phyloP scores from a whole-genome alignment of 2,888 invertebrate genomes.

The Drosophila paramelanica region DNA sequence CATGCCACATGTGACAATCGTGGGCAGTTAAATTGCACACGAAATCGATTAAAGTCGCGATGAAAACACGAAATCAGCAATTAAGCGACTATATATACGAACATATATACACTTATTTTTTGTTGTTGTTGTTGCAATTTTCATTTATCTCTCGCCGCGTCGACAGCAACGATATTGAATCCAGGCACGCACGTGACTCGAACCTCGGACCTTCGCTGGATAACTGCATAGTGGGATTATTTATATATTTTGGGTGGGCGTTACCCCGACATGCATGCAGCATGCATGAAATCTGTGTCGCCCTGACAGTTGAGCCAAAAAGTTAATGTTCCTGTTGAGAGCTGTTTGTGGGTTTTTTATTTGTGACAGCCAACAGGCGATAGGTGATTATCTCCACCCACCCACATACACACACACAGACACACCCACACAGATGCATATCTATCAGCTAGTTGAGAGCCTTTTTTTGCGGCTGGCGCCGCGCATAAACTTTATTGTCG shows the following conservation, averaged over 20 bases:
- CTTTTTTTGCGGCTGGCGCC: conserved; percentile 56
- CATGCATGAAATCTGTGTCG: conserved; percentile 52
- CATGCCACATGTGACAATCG: conserved; percentile 63
- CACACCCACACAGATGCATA: conserved; percentile 34
- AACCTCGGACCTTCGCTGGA: conserved; percentile 13
- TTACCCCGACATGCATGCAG: conserved; percentile 23
- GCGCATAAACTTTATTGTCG: conserved; percentile 80
- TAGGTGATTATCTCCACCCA: conserved; percentile 35
- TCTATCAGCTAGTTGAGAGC: neutral
- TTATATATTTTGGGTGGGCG: conserved; percentile 36
- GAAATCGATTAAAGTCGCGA: conserved; percentile 71
- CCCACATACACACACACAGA: neutral
- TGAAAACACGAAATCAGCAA: conserved; percentile 73
- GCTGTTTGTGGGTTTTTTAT: conserved; percentile 23
- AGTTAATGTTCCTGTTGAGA: conserved; percentile 28
- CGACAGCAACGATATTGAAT: conserved; percentile 57
- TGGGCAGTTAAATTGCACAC: conserved; percentile 63
- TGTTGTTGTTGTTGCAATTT: conserved; percentile 13
- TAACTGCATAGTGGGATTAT: conserved; percentile 8
- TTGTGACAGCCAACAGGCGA: conserved; percentile 9
- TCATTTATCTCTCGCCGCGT: conserved; percentile 36
- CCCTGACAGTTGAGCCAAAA: conserved; percentile 22
- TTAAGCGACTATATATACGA: conserved; percentile 53
- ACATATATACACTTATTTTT: conserved; percentile 20
- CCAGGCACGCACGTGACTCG: conserved; percentile 65